A percentile compares a stretch with the other conserved stretches of the same genome.
Evolutionary conservation across 2,113 vertebrate genomes (phyloP).

Genomic region (Chloroceryle aenea): DNA sequence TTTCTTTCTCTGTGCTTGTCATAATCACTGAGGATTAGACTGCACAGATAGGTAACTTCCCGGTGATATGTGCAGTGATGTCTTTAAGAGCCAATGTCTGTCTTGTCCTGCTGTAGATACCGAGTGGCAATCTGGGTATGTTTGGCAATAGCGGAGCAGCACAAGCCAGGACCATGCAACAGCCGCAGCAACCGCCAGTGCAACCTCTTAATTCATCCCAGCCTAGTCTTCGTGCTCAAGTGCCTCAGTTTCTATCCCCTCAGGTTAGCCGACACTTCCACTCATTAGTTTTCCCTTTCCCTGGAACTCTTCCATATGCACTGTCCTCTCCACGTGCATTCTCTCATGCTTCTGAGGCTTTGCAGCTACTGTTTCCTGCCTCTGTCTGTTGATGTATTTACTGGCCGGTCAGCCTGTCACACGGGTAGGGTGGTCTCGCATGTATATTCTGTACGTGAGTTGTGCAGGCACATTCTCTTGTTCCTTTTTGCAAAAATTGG

Average conservation of each 20-base stretch:
- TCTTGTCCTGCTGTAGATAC: conserved; percentile 81
- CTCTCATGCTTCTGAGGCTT: not conserved
- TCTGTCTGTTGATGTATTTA: not conserved
- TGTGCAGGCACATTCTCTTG: fast-evolving
- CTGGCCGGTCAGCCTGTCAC: not conserved
- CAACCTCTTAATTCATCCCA: conserved; percentile 98
- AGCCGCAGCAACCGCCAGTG: conserved; percentile 90
- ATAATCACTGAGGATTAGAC: not conserved
- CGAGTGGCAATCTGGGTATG: conserved; percentile 93
- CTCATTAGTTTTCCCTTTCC: not conserved
- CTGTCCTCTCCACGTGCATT: not conserved
- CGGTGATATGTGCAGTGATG: not conserved
- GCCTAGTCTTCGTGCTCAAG: conserved; percentile 99
- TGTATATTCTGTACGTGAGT: not conserved
- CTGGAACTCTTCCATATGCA: not conserved
- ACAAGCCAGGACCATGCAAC: conserved; percentile 91
- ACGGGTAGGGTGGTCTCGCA: not conserved
- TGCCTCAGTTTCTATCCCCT: conserved; percentile 99
- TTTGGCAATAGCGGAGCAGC: conserved; percentile 96
- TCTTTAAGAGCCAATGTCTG: not conserved
- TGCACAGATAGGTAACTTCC: not conserved
- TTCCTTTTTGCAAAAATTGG: not conserved
- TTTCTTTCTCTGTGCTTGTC: not conserved
- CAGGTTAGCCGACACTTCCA: conserved; percentile 80
- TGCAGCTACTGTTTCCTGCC: not conserved